A percentile compares a stretch with the other conserved stretches of the same genome.
phyloP scores from a whole-genome alignment of 2,888 invertebrate genomes.

The Celastrina argiolus region DNA sequence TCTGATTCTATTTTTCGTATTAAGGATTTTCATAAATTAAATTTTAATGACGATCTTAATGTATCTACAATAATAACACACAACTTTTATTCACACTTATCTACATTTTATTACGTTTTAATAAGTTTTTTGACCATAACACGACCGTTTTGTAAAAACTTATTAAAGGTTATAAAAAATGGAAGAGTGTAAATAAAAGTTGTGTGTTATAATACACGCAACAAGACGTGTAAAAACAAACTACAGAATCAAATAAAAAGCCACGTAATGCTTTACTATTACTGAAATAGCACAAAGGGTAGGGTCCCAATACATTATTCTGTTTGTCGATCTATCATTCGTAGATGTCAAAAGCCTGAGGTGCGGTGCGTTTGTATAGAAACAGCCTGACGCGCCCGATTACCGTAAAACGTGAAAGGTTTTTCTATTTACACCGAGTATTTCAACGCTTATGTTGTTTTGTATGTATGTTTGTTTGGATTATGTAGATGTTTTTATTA shows the following conservation, averaged over 20 bases:
- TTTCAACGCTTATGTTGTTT: not conserved
- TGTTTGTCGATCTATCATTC: constrained; percentile 58
- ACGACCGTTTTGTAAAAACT: too few relatives aligned
- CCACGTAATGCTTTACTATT: not conserved
- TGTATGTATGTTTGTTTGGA: not conserved
- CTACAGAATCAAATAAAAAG: not conserved
- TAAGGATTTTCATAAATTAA: too few relatives aligned
- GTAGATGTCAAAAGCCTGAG: constrained; percentile 47
- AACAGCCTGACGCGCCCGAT: not conserved
- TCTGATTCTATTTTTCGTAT: too few relatives aligned
- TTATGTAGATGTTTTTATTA: not conserved
- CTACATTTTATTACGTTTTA: too few relatives aligned
- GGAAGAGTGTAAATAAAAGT: too few relatives aligned
- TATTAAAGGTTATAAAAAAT: too few relatives aligned
- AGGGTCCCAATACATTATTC: constrained; percentile 47
- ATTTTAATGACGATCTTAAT: too few relatives aligned
- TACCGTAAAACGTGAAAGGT: not conserved
- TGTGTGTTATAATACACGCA: not conserved
- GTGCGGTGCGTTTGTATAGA: constrained; percentile 37
- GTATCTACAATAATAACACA: too few relatives aligned
- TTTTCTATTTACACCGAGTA: not conserved
- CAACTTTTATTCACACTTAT: too few relatives aligned
- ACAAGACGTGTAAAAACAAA: not conserved
- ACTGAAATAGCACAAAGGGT: not conserved
- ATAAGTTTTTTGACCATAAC: too few relatives aligned